phyloP scores from a whole-genome alignment of 2,797 vertebrate genomes.

The Anabas testudineus region DNA sequence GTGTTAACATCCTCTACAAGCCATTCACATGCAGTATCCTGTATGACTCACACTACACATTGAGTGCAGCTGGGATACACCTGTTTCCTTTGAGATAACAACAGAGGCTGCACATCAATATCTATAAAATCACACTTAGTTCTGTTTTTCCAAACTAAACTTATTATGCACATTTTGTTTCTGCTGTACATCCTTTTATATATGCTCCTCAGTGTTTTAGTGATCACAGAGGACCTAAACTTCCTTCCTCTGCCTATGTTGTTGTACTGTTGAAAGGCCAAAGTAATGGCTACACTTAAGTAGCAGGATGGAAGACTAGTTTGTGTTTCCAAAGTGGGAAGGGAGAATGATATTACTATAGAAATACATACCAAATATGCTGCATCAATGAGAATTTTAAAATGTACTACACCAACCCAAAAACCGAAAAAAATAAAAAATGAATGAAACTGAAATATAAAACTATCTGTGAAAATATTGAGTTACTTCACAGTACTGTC shows the following conservation, averaged over 20 bases:
- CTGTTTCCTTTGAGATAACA: conserved; percentile 7
- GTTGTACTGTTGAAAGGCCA: conserved; percentile 2
- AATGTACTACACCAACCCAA: no score
- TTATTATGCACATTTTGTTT: not conserved
- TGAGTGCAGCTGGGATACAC: not conserved
- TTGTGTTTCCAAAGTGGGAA: not conserved
- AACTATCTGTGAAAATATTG: no score
- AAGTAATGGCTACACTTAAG: not conserved
- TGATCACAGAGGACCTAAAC: conserved; percentile 2
- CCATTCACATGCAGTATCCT: not conserved
- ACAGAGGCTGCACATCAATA: not conserved
- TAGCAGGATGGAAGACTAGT: not conserved
- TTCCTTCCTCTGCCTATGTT: conserved; percentile 28
- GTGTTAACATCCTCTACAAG: not conserved
- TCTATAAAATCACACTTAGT: not conserved
- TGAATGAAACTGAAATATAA: no score
- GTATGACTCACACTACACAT: not conserved
- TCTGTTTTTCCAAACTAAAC: no score
- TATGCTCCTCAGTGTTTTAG: not conserved
- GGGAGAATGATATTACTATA: no score
- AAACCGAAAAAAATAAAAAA: no score
- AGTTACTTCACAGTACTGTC: no score
- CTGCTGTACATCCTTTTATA: not conserved
- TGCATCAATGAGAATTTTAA: no score
- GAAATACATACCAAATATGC: no score